These are phyloP conservation scores for Thalassophryne amazonica DNA, from an alignment of 2,797 vertebrate species.

Conservation along the genomic window DNA sequence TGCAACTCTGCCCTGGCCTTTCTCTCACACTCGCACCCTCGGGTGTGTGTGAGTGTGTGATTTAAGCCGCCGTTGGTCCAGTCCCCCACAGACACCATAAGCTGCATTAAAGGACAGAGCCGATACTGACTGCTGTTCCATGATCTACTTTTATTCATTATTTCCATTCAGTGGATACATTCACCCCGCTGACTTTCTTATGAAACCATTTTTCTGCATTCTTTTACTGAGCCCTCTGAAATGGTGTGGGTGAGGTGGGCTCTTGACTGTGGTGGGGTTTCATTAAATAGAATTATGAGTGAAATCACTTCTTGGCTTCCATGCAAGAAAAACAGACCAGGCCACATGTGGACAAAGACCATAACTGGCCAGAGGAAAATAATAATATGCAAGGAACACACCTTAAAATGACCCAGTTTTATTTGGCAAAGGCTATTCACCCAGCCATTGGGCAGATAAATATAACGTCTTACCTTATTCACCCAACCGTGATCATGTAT, in stretches of 20 bases:
- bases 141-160: conserved; percentile 47
- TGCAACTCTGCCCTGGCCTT: conserved; percentile 74
- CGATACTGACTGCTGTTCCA: conserved; percentile 4
- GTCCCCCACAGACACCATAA: conserved; percentile 26
- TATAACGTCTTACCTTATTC: no score
- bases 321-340: conserved; percentile 6
- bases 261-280: conserved; percentile 7
- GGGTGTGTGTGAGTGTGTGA: conserved; percentile 50
- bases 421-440: no score
- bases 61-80: conserved; percentile 42
- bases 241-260: not conserved
- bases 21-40: conserved; percentile 62
- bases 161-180: conserved; percentile 25
- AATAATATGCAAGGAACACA: not conserved
- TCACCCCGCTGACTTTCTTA: conserved; percentile 11
- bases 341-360: not conserved
- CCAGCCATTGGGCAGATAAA: no score
- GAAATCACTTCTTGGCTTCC: conserved; percentile 12
- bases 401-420: no score
- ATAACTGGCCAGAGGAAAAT: not conserved
- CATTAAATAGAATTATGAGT: conserved; percentile 30
- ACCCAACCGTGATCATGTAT: no score
- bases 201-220: conserved; percentile 10
- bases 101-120: conserved; percentile 26
- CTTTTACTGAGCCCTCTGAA: not conserved